Conservation (phyloP, 2,113 vertebrate genomes). For the Crocuta crocuta region DNA sequence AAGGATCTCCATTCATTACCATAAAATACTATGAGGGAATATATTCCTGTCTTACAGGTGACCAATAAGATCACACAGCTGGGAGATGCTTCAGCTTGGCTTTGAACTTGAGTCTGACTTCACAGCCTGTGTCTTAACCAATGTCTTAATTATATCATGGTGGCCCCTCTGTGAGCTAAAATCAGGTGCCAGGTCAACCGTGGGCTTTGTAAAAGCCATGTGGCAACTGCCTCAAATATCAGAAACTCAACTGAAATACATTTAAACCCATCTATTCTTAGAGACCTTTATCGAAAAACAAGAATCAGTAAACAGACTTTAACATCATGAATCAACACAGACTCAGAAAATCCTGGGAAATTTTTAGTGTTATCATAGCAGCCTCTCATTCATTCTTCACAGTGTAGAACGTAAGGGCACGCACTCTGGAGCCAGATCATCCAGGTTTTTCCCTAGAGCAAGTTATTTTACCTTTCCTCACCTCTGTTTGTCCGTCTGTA, state of each 20-base stretch:
- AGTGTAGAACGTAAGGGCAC: neutral
- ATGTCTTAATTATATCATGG: neutral
- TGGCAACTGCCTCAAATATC: neutral
- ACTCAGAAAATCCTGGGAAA: neutral
- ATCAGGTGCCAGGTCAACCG: neutral
- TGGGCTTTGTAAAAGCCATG: neutral
- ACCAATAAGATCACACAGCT: neutral
- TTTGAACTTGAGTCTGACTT: constrained; percentile 20
- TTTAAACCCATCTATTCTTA: neutral
- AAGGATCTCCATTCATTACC: neutral
- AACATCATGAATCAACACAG: neutral
- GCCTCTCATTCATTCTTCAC: neutral
- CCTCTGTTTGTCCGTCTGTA: neutral
- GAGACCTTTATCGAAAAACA: neutral
- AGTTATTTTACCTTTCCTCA: neutral
- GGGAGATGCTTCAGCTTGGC: neutral
- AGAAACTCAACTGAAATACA: neutral
- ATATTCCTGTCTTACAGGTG: neutral
- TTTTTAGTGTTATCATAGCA: neutral
- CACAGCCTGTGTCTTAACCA: neutral
- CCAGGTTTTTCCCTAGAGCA: neutral
- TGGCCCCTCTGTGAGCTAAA: neutral
- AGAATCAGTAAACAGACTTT: neutral
- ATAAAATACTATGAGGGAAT: neutral
- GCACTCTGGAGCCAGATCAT: neutral